Conservation (phyloP, 2,797 vertebrate species). For the Cyprinodon diabolis region DNA sequence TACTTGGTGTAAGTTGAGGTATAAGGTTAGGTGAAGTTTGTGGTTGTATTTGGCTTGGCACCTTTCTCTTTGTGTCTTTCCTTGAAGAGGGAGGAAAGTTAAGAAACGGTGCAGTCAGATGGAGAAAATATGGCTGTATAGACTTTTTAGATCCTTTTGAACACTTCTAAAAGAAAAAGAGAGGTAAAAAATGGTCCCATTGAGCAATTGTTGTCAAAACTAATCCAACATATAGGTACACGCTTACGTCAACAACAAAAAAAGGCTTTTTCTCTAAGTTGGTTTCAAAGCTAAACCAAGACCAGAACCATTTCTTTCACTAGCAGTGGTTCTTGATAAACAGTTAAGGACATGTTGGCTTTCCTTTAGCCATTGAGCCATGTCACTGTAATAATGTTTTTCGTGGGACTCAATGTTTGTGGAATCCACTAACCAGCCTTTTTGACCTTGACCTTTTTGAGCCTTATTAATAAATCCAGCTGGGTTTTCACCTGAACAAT, state of each 20-base stretch:
- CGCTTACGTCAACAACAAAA: not conserved
- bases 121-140: conserved; percentile 26
- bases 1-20: conserved; percentile 42
- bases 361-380: not conserved
- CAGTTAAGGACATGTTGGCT: not conserved
- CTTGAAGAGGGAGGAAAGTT: conserved; percentile 11
- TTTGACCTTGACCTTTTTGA: too few species aligned
- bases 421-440: too few species aligned
- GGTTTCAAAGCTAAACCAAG: not conserved
- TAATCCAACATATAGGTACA: not conserved
- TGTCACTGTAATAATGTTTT: too few species aligned
- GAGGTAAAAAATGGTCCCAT: not conserved
- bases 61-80: not conserved
- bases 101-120: conserved; percentile 35
- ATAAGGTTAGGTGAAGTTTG: conserved; percentile 47
- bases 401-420: too few species aligned
- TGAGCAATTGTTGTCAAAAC: not conserved
- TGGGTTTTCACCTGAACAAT: too few species aligned
- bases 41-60: conserved; percentile 21
- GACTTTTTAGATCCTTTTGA: not conserved
- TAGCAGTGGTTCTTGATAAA: not conserved
- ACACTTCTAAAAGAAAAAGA: not conserved
- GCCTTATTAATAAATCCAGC: too few species aligned
- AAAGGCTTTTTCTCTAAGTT: too few species aligned
- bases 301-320: not conserved